A percentile compares a stretch with the other conserved stretches of the same genome.
Conservation (phyloP, 1,140 invertebrate species). For the Brachionus paranguensis region DNA sequence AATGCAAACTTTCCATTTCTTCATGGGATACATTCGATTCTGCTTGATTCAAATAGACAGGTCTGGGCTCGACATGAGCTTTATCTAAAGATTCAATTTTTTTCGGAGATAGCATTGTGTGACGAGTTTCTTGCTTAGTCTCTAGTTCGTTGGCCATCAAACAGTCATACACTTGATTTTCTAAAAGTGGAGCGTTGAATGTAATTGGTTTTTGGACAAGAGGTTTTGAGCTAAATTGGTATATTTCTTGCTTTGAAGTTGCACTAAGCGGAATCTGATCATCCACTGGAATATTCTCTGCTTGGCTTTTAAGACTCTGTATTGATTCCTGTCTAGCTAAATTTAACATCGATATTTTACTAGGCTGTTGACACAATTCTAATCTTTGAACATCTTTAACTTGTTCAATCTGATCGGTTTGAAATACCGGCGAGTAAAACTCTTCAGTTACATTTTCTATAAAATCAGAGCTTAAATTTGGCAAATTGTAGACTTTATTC, state of each 20-base stretch:
- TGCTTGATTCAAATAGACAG: not conserved
- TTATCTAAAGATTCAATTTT: not conserved
- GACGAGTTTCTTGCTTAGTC: not conserved
- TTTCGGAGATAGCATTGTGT: not conserved
- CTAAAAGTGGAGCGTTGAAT: not conserved
- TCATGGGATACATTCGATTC: not conserved
- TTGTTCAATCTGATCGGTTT: not conserved
- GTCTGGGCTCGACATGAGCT: not conserved
- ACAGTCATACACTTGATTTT: not conserved
- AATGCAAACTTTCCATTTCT: not conserved
- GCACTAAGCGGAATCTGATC: not conserved
- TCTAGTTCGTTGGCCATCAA: not conserved
- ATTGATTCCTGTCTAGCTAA: conserved; percentile 12
- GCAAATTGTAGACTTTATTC: conserved; percentile 1
- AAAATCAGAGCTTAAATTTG: not conserved
- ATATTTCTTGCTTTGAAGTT: not conserved
- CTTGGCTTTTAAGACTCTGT: not conserved
- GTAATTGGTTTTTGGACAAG: not conserved
- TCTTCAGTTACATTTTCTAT: not conserved
- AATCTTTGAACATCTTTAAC: not conserved
- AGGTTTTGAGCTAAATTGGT: not conserved
- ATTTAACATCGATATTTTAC: not conserved
- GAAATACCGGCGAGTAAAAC: not conserved
- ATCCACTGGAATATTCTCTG: not conserved
- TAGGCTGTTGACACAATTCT: not conserved